Base-by-base conservation (phyloP, 2,797 vertebrate genomes). In the Phataginus tricuspis region DNA sequence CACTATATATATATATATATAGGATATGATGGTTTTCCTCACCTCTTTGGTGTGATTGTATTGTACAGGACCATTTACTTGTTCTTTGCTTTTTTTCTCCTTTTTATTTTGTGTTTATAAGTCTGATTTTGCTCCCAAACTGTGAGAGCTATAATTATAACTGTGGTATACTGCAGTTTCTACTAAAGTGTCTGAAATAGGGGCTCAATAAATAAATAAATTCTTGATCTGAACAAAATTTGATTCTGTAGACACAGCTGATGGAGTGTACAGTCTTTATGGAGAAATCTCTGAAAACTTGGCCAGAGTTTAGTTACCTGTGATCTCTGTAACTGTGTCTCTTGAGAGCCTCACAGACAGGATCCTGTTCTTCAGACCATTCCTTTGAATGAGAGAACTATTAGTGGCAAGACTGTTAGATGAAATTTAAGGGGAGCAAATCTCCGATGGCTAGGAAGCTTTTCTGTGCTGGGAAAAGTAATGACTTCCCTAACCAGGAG, bases 401-500 rank as follows among this genome's bases (percentile, higher is more conserved):
- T 86, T 84, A 78, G 74, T 79, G 77, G 71, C 7, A 57, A 66
- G 75, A 34, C 66, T 0, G 18, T 64, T 55, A 55, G 29, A 27
- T 80, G 69, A 80, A 83, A 94, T 93, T 90, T 93, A 93, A 91
- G 63, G 29, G 55, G 64, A 39, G 77, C 59, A 88, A 94, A 91
- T 31, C 78, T 77, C 69, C 71, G 78, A 45, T 87, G 80, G 39
- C 64, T 55, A 75, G 83, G 85, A 83, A 84, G 59, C 21, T 91
- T 90, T 83, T 86, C 49, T 96, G 0, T 84, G 55, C 34, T 92
- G 13, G 45, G 78, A 69, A 93, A 93, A 78, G 83, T 80, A 39
- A 96, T 94, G 91, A 68, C 84, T 96, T 94, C 72, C 42, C 78
- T 95, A 95, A 94, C 21, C 42, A 86, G 59, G 14, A 91, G 34